These are phyloP conservation scores for Pachyrhynchus sulphureomaculatus DNA, from an alignment of 1,140 invertebrate species.

Conservation along the genomic window DNA sequence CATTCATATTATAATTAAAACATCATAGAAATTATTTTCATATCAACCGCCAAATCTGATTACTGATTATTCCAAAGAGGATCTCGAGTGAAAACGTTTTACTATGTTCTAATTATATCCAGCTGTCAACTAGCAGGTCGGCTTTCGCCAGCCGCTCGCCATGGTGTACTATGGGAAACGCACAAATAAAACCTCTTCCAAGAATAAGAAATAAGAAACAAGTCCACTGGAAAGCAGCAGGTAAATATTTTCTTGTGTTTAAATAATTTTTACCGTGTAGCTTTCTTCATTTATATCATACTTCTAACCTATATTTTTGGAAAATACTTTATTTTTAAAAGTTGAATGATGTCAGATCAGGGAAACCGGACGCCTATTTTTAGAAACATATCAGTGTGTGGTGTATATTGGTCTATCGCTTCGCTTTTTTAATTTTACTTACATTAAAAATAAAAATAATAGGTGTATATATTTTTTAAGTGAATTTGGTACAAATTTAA, in stretches of 20 bases:
- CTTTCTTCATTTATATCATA: too few relatives aligned
- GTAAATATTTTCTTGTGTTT: constrained; percentile 49
- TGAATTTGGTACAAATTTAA: too few relatives aligned
- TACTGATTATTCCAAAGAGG: background rate
- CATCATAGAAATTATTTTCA: too few relatives aligned
- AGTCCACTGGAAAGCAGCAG: constrained; percentile 71
- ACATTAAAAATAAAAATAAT: background rate
- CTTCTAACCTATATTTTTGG: too few relatives aligned
- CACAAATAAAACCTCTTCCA: constrained; percentile 48
- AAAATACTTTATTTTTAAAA: constrained; percentile 17
- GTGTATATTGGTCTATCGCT: background rate
- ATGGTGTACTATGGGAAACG: constrained; percentile 56
- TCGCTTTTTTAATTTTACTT: background rate
- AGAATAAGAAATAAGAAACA: constrained; percentile 61
- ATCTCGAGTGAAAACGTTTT: background rate
- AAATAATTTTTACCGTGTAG: constrained; percentile 28
- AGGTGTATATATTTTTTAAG: too few relatives aligned
- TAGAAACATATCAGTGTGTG: constrained; percentile 18
- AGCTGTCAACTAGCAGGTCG: constrained; percentile 13
- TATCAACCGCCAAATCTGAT: constrained; percentile 5
- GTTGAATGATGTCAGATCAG: constrained; percentile 19
- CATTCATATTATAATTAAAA: too few relatives aligned
- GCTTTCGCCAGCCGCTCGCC: constrained; percentile 22
- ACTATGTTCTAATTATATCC: constrained; percentile 30
- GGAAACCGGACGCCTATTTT: constrained; percentile 10